A percentile compares a stretch with the other conserved stretches of the same genome.
These are phyloP conservation scores for Erebia aethiops DNA, from an alignment of 2,888 invertebrate species.

Conservation along the genomic window DNA sequence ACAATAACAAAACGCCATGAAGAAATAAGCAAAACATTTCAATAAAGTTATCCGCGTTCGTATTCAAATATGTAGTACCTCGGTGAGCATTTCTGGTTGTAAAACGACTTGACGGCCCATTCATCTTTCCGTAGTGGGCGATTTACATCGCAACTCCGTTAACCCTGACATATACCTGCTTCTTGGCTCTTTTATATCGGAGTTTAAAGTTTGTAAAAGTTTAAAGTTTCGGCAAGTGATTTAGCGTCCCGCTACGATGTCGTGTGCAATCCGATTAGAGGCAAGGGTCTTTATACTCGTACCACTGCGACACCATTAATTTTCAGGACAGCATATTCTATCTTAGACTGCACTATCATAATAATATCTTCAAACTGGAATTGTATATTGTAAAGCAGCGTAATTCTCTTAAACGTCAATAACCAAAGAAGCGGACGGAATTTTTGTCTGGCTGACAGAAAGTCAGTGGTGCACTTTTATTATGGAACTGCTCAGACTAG, in stretches of 20 bases:
- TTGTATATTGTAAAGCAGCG: no score
- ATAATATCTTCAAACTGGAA: neutral
- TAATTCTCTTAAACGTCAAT: no score
- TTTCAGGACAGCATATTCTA: neutral
- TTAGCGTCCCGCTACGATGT: neutral
- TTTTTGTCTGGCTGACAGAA: no score
- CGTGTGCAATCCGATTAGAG: conserved; percentile 1
- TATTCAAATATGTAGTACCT: conserved; percentile 3
- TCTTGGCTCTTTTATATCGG: conserved; percentile 27
- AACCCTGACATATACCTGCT: conserved; percentile 20
- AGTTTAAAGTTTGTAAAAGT: conserved; percentile 11
- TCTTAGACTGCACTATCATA: neutral
- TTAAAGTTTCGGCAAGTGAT: conserved; percentile 12
- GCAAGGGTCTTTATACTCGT: neutral
- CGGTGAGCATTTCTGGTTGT: conserved; percentile 24
- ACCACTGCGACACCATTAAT: conserved; percentile 1
- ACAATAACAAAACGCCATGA: no score
- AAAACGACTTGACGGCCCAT: conserved; percentile 30
- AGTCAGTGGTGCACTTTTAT: no score
- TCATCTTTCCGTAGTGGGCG: conserved; percentile 29
- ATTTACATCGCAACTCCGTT: conserved; percentile 33
- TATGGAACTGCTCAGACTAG: no score
- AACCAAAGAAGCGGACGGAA: no score
- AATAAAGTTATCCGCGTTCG: neutral
- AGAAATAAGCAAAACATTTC: no score